phyloP scores from a whole-genome alignment of 2,797 vertebrate species.

The Pantherophis alleghaniensis region DNA sequence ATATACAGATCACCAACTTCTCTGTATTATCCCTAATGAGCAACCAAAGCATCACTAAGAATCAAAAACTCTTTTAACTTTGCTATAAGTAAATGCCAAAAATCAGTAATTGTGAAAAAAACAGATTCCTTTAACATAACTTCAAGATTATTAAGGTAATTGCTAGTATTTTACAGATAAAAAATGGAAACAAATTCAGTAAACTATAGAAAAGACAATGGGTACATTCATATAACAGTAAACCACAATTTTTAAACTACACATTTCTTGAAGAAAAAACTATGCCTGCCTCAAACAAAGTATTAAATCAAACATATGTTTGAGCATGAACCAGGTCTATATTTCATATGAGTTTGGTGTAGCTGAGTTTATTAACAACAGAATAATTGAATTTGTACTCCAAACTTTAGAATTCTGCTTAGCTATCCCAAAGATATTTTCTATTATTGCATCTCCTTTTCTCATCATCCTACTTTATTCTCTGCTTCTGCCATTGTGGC shows the following conservation, averaged over 20 bases:
- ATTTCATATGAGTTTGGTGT: not conserved
- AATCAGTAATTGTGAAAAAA: not conserved
- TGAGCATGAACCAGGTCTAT: not conserved
- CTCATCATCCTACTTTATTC: not conserved
- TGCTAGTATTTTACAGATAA: not conserved
- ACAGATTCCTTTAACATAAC: not conserved
- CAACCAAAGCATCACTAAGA: not conserved
- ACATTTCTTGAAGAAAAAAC: not conserved
- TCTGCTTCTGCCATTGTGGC: not conserved
- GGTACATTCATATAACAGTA: not conserved
- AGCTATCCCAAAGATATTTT: not conserved
- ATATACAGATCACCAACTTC: not conserved
- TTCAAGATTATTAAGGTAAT: not conserved
- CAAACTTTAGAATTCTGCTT: not conserved
- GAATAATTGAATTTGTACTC: not conserved
- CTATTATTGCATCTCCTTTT: not conserved
- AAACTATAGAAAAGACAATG: not conserved
- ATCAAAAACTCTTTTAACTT: not conserved
- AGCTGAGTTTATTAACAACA: not conserved
- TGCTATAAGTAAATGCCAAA: not conserved
- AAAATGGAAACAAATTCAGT: not conserved
- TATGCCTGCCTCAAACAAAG: not conserved
- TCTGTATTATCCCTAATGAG: not conserved
- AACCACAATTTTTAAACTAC: not conserved
- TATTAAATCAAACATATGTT: not conserved